phyloP scores from a whole-genome alignment of 2,888 invertebrate species.

The Teinopalpus imperialis region DNA sequence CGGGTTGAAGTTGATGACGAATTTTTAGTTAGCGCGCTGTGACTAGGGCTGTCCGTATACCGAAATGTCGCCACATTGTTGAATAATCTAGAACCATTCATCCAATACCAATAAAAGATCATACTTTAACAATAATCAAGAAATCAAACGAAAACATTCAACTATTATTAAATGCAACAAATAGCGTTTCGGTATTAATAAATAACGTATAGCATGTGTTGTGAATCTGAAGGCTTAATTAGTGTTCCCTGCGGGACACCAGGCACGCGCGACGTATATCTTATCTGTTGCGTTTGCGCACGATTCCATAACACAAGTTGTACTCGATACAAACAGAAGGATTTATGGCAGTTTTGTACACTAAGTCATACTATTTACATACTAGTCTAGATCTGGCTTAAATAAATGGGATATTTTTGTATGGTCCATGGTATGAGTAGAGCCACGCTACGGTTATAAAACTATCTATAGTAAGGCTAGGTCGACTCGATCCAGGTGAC shows the following conservation, averaged over 20 bases:
- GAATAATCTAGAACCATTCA: too few species aligned
- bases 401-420: too few species aligned
- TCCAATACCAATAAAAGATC: too few species aligned
- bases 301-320: conserved; percentile 49
- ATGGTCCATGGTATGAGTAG: too few species aligned
- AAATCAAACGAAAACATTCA: neutral
- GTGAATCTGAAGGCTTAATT: conserved; percentile 77
- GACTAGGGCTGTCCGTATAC: too few species aligned
- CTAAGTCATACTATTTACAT: conserved; percentile 9
- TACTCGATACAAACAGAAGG: conserved; percentile 35
- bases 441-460: too few species aligned
- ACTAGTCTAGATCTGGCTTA: neutral
- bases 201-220: conserved; percentile 57
- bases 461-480: too few species aligned
- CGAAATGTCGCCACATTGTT: too few species aligned
- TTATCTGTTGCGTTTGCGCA: conserved; percentile 55
- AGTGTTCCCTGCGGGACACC: conserved; percentile 68
- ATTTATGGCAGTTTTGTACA: conserved; percentile 36
- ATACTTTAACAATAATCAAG: neutral
- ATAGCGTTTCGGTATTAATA: conserved; percentile 48
- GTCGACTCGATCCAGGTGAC: too few species aligned
- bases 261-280: conserved; percentile 65
- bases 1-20: too few species aligned
- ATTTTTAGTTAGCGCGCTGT: too few species aligned
- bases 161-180: conserved; percentile 21